A percentile compares a stretch with the other conserved stretches of the same genome.
Conservation (phyloP, 2,797 vertebrate genomes). For the Eulemur rubriventer region DNA sequence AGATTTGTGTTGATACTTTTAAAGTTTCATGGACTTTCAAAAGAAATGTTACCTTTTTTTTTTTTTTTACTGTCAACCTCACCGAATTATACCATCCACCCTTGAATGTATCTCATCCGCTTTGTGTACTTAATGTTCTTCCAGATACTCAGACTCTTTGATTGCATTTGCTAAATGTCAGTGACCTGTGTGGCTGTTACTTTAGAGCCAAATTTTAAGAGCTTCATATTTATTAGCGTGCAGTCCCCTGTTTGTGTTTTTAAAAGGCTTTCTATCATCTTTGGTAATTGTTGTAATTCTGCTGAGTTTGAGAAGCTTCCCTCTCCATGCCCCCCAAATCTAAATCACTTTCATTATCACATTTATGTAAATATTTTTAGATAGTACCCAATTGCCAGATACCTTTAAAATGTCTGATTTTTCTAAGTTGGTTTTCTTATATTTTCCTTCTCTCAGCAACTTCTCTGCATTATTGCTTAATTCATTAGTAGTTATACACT, state of each 20-base stretch:
- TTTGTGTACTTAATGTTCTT: background rate
- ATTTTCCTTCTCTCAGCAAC: slow-evolving; percentile 73
- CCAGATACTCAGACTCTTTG: background rate
- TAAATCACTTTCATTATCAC: slow-evolving; percentile 57
- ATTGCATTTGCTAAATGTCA: background rate
- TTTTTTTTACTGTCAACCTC: background rate
- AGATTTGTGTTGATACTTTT: background rate
- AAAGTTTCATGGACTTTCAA: background rate
- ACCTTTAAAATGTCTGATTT: slow-evolving; percentile 73
- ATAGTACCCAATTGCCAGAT: slow-evolving; percentile 69
- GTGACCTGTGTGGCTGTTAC: background rate
- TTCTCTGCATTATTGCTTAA: slow-evolving; percentile 72
- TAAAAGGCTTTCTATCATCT: background rate
- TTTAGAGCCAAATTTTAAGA: background rate
- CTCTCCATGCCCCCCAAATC: background rate
- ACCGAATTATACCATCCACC: background rate
- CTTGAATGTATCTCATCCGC: background rate
- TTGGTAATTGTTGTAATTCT: slow-evolving; percentile 6
- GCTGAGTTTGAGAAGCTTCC: background rate
- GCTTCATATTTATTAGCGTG: background rate
- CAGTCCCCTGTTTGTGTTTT: background rate
- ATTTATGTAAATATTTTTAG: slow-evolving; percentile 61
- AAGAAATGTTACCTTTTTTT: background rate
- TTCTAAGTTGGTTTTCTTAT: slow-evolving; percentile 71
- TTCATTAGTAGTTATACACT: slow-evolving; percentile 72